Evolutionary conservation across 2,888 invertebrate genomes (phyloP), one percentile per base, ranked within the genome.

Genomic region (Odontocolon sp.): DNA sequence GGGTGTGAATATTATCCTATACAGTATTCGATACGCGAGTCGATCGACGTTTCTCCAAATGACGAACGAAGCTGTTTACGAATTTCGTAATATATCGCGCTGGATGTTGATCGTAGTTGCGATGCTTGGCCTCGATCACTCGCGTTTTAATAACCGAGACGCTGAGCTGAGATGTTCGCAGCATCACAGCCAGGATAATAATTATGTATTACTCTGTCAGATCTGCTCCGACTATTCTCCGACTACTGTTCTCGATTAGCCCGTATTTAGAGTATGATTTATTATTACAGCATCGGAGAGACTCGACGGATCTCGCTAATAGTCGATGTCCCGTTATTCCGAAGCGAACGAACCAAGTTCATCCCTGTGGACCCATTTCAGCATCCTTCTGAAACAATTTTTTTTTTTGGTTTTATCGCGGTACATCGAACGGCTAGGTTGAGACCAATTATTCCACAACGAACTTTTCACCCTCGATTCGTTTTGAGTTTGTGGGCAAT

Each of bases 31-130:
- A 67, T 33, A 40, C 52, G 18, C 3, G 21, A 9, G 14, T 63
- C 47, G 75, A 66, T 42, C 56, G 56, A 28, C n/a, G 47, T 70
- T 76, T 45, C 26, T 59, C 50, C 26, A 56, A 57, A 66, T 70
- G 59, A 31, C 31, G 14, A 26, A 61, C 11, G 28, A 45, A 47
- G 33, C 63, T 42, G 45, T 42, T 33, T 9, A 9, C 31, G 28
- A 47, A 31, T 47, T 40, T 14, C 14, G 14, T 16, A 16, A 59
- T 28, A 59, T 23, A 9, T 23, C 16, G 23, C 14, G 42, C 23
- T 28, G 26, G 26, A 8, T 42, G 36, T 16, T n/a, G 8, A 16
- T 8, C 16, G 18, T 16, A 6, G 18, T 16, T 42, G 16, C 42
- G 45, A n/a, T 11, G 11, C n/a, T n/a, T 36, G 50, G 28, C 50